Evolutionary conservation across 2,797 vertebrate species (phyloP).

Genomic region (Falco columbarius): DNA sequence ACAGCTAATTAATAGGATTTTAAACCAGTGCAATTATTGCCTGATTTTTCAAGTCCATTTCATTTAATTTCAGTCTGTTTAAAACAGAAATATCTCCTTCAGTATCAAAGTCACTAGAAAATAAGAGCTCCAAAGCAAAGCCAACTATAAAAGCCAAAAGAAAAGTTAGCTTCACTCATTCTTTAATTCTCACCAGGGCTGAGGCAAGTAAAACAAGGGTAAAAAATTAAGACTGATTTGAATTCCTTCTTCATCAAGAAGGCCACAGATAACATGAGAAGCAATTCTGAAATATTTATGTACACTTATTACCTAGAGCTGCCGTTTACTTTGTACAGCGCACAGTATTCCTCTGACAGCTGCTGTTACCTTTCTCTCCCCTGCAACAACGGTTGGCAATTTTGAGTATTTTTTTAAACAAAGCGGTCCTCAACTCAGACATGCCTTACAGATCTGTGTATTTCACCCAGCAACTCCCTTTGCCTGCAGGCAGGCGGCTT

Average conservation of each 20-base stretch:
- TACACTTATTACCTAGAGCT: background rate
- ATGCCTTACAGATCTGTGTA: rapidly evolving
- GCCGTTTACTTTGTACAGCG: background rate
- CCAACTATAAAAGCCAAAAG: background rate
- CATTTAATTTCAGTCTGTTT: background rate
- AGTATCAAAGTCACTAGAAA: background rate
- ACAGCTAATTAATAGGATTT: background rate
- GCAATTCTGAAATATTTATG: background rate
- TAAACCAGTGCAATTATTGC: background rate
- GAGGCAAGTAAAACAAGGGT: background rate
- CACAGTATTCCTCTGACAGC: background rate
- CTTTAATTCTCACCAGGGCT: background rate
- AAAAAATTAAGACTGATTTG: background rate
- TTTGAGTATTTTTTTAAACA: background rate
- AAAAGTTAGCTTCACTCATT: background rate
- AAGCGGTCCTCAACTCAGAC: background rate
- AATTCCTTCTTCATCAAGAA: background rate
- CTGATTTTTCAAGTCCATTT: background rate
- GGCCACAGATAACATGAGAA: background rate
- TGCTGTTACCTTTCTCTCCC: background rate
- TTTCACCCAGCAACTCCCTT: too few relatives aligned
- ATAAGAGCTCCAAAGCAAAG: background rate
- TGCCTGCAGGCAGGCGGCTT: rapidly evolving
- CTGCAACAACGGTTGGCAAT: background rate
- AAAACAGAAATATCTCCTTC: background rate